Percentiles rank a stretch among this genome's conserved stretches.
Conservation (phyloP, 2,113 vertebrate species). For the Phaethornis superciliosus region DNA sequence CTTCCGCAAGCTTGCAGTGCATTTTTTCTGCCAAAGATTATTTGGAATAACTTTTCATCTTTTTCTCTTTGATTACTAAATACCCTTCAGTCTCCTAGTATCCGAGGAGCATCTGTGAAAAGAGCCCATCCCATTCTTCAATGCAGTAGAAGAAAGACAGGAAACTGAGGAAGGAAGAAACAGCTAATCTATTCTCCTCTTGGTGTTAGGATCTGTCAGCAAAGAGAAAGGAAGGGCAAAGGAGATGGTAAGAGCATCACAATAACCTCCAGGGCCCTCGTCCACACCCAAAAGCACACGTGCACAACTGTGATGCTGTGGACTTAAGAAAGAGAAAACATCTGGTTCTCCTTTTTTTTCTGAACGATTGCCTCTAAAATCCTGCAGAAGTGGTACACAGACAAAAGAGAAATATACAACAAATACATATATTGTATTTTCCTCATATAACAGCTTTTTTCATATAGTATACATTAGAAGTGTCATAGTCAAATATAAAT, state of each 20-base stretch:
- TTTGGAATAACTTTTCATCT: background rate
- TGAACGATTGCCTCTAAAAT: background rate
- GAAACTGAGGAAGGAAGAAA: background rate
- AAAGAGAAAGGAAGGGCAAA: background rate
- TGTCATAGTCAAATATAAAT: background rate
- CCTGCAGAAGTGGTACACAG: background rate
- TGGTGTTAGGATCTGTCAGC: background rate
- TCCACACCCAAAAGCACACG: background rate
- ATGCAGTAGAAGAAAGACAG: background rate
- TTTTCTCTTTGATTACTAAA: background rate
- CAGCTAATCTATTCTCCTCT: background rate
- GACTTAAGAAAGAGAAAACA: background rate
- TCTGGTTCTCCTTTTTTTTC: background rate
- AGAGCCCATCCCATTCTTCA: background rate
- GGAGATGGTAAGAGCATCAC: background rate
- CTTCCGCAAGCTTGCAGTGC: background rate
- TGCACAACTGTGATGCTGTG: background rate
- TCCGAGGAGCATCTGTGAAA: background rate
- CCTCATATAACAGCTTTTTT: background rate
- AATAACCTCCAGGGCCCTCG: background rate
- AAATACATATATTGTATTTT: fast-evolving
- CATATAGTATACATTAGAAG: background rate
- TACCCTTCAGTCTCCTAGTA: background rate
- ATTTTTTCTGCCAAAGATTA: background rate
- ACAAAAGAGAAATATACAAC: background rate